A percentile compares a stretch with the other conserved stretches of the same genome.
Evolutionary conservation across 1,140 invertebrate species (phyloP).

Genomic region (Stegodyphus dumicola): DNA sequence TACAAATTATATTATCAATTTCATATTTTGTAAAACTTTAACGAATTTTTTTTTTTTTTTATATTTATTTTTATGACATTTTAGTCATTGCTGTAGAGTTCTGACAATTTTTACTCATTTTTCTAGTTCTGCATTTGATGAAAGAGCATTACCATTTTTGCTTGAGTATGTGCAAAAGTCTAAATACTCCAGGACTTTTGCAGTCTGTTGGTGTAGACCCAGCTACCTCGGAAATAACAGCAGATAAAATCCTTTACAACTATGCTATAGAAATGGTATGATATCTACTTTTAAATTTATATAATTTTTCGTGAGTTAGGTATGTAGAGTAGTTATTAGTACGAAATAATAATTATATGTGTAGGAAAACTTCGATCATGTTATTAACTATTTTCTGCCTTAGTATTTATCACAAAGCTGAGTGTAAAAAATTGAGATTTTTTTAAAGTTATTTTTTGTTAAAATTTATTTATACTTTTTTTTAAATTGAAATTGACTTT

Average conservation of each 20-base stretch:
- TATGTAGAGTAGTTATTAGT: neutral
- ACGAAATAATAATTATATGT: too few relatives aligned
- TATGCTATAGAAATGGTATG: constrained; percentile 94
- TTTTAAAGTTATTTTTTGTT: too few relatives aligned
- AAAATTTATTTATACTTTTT: too few relatives aligned
- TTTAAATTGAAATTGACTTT: too few relatives aligned
- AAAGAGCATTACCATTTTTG: constrained; percentile 90
- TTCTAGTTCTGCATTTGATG: constrained; percentile 83
- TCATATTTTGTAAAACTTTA: too few relatives aligned
- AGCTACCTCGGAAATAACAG: constrained; percentile 76
- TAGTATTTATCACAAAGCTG: too few relatives aligned
- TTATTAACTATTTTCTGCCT: too few relatives aligned
- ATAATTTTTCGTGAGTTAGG: neutral
- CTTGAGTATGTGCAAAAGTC: constrained; percentile 85
- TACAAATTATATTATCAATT: too few relatives aligned
- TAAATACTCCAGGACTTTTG: constrained; percentile 81
- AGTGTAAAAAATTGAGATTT: too few relatives aligned
- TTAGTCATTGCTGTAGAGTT: neutral
- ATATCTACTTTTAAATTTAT: neutral
- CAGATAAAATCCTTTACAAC: constrained; percentile 95
- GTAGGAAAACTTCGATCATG: too few relatives aligned
- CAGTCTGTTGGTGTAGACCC: constrained; percentile 77
- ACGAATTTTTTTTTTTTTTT: neutral
- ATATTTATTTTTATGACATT: neutral
- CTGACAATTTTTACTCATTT: neutral